phyloP scores from a whole-genome alignment of 2,888 invertebrate genomes.

The Chaetogeoica ovagalla region DNA sequence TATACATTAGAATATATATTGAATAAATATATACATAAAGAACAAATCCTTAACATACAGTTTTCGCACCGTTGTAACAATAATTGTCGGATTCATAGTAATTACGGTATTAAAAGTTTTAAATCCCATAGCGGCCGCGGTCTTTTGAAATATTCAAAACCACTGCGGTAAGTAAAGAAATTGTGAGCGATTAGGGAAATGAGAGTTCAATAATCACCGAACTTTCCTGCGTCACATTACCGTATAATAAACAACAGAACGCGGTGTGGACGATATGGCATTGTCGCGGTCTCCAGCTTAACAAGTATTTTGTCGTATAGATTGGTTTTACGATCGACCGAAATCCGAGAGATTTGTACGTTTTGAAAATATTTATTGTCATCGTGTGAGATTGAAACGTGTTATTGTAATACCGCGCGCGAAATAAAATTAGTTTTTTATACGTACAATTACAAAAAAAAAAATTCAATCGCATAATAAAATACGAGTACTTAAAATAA shows the following conservation, averaged over 20 bases:
- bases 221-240: conserved; percentile 29
- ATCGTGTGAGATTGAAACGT: no score
- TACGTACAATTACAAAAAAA: no score
- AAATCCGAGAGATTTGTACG: neutral
- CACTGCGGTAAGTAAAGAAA: neutral
- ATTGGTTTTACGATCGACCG: neutral
- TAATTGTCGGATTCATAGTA: conserved; percentile 12
- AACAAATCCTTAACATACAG: no score
- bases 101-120: conserved; percentile 33
- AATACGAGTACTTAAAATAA: no score
- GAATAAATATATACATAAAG: no score
- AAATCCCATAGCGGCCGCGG: conserved; percentile 17
- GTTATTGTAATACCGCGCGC: no score
- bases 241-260: conserved; percentile 27
- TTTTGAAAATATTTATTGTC: neutral
- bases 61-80: neutral
- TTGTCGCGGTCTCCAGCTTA: conserved; percentile 19
- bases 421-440: no score
- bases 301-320: neutral
- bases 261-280: neutral
- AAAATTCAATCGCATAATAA: no score
- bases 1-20: no score
- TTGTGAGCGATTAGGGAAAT: no score
- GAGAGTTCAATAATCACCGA: conserved; percentile 29
- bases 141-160: conserved; percentile 10